Conservation (phyloP, 53 echinoderm and acorn worm genomes). For the Paelopatides confundens region DNA sequence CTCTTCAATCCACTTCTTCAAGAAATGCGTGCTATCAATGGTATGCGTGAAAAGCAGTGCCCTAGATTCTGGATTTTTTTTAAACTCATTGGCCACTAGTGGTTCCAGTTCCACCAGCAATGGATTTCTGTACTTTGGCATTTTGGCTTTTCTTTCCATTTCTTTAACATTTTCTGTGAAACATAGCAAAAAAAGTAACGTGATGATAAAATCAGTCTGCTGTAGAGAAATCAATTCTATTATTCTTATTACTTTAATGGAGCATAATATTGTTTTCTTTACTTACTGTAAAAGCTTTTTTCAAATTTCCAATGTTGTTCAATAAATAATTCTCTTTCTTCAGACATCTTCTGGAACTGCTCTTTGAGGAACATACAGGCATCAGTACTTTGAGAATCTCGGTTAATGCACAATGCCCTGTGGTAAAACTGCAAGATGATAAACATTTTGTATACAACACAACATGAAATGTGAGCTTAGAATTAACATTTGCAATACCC, state of each 20-base stretch:
- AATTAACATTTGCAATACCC: too few relatives aligned
- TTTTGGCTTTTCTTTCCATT: background rate
- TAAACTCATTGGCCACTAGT: slow-evolving; percentile 61
- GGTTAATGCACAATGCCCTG: too few relatives aligned
- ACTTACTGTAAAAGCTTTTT: slow-evolving; percentile 12
- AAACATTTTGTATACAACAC: too few relatives aligned
- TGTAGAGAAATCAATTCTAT: too few relatives aligned
- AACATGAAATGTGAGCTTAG: too few relatives aligned
- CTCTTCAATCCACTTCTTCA: slow-evolving; percentile 78
- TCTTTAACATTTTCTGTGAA: background rate
- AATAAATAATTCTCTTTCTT: background rate
- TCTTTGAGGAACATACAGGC: slow-evolving; percentile 47
- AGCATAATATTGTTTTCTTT: too few relatives aligned
- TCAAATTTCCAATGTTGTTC: slow-evolving; percentile 5
- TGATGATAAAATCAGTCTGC: too few relatives aligned
- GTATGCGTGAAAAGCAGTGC: slow-evolving; percentile 82
- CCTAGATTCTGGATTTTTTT: slow-evolving; percentile 41
- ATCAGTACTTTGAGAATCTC: slow-evolving; percentile 62
- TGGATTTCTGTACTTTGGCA: slow-evolving; percentile 60
- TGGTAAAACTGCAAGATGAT: too few relatives aligned
- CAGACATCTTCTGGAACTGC: background rate
- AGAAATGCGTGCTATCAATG: slow-evolving; percentile 66
- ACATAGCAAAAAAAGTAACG: background rate
- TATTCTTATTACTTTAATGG: too few relatives aligned
- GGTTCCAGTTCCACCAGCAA: slow-evolving; percentile 63